Evolutionary conservation across 2,888 invertebrate species (phyloP), one percentile per base, ranked within the genome.

Genomic region (Rugalucina vietnamica): DNA sequence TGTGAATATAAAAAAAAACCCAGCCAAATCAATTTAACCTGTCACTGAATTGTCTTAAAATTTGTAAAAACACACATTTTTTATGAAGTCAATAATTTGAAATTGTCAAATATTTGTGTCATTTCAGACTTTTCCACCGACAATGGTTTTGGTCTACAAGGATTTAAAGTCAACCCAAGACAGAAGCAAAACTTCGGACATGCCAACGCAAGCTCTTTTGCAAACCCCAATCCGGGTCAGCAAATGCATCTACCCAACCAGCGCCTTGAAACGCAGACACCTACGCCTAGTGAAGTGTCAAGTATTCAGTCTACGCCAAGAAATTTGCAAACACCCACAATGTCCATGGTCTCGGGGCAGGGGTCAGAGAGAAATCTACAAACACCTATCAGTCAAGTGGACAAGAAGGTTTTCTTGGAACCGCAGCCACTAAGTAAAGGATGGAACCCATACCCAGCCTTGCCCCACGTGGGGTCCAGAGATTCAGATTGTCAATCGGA

Each of bases 221-320:
- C 85, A 29, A 85, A 79, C 43, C 81, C 79, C 27, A 77, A 74
- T 39, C 65, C 78, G n/a, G 72, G 39, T 43, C 83, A 82, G 72
- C 87, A 90, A 69, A 86, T 91, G 36, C 86, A 90, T 74, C 83
- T 90, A n/a, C 92, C 91, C 14, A 89, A 89, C 57, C 90, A 86
- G 77, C 83, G 90, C 14, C 85, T 92, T 29, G 91, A 92, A 81
- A 92, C 91, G 8, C 90, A 91, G 75, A 92, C 93, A 0, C 93
- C 93, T 4, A 93, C 93, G 4, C 93, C 92, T 0, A 94, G 93
- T 85, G 93, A 94, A 70, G 84, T 92, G 32, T 93, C 93, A 65
- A 93, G 91, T 71, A 93, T 93, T 69, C 87, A 90, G 70, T 90
- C 87, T 37, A 89, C 81, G 81, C 89, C 82, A 37, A 82, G 88